Evolutionary conservation across 2,888 invertebrate genomes (phyloP), one percentile per base, ranked within the genome.

Genomic region (Dryobota labecula): DNA sequence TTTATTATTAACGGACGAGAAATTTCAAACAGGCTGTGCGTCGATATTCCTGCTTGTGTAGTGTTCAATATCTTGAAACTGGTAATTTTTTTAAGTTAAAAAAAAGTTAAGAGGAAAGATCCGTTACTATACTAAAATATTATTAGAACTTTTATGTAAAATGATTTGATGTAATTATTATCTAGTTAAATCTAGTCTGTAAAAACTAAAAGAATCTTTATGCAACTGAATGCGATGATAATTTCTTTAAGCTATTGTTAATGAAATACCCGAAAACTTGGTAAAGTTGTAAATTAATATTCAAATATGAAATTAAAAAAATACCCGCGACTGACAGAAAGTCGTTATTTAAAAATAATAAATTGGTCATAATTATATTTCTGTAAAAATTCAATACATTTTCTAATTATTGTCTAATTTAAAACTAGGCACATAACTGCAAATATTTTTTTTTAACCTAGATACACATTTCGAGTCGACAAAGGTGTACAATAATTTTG

Each of bases 111-210:
- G 45, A 30, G 36, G 65, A 6, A 57, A 68, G 9, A 47, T n/a
- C n/a, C 18, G 8, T 64, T 13, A 20, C n/a, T 38, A 11, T 45
- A n/a, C 49, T 57, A 45, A n/a, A n/a, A 24, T 62, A 33, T 24
- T 30, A 30, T 36, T 20, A 24, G 24, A 51, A 61, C 7, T 36
- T 49, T 47, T 57, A 13, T 58, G 7, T 61, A 49, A 63, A 69
- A 54, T 76, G 18, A 70, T 49, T 51, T 51, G 5, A 47, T 61
- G 11, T 60, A 5, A n/a, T 33, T 43, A 38, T 38, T 51, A 43
- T 41, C 30, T 43, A 49, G 53, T 60, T 63, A 41, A 41, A 49
- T 78, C 62, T 77, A 71, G 66, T 71, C 66, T 27, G 27, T 38
- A 64, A 38, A 51, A 27, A 43, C 7, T 24, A 43, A 43, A 33